Evolutionary conservation across 1,140 invertebrate species (phyloP).

Genomic region (Spodoptera litura): DNA sequence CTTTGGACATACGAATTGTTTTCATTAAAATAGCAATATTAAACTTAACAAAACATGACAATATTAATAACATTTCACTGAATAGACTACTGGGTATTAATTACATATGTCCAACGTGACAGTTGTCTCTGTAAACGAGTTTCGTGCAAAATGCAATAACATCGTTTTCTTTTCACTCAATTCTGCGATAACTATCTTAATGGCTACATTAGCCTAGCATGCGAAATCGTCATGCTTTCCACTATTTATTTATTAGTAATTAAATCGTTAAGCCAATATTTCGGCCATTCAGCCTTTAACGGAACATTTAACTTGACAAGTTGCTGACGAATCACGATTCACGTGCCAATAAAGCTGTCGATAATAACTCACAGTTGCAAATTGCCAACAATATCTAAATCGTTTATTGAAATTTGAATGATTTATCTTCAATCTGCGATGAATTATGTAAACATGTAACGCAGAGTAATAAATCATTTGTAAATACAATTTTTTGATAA

Average conservation of each 20-base stretch:
- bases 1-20: too few relatives aligned
- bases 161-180: not conserved
- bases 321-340: not conserved
- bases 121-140: not conserved
- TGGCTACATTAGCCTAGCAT: slow-evolving; percentile 1
- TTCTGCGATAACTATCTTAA: slow-evolving; percentile 15
- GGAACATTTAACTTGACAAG: slow-evolving; percentile 18
- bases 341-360: slow-evolving; percentile 27
- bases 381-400: slow-evolving; percentile 9
- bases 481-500: slow-evolving; percentile 5
- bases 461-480: slow-evolving; percentile 23
- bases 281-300: slow-evolving; percentile 18
- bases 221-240: slow-evolving; percentile 29
- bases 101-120: not conserved
- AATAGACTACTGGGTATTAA: too few relatives aligned
- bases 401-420: slow-evolving; percentile 25
- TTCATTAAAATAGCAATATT: too few relatives aligned
- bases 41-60: too few relatives aligned
- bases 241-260: slow-evolving; percentile 16
- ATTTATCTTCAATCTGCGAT: not conserved
- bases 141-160: slow-evolving; percentile 27
- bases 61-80: too few relatives aligned
- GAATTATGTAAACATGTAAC: slow-evolving; percentile 30
- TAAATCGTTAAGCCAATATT: slow-evolving; percentile 12
- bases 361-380: slow-evolving; percentile 4